Evolutionary conservation across 2,797 vertebrate species (phyloP).

Genomic region (Catostomus latipinnis): DNA sequence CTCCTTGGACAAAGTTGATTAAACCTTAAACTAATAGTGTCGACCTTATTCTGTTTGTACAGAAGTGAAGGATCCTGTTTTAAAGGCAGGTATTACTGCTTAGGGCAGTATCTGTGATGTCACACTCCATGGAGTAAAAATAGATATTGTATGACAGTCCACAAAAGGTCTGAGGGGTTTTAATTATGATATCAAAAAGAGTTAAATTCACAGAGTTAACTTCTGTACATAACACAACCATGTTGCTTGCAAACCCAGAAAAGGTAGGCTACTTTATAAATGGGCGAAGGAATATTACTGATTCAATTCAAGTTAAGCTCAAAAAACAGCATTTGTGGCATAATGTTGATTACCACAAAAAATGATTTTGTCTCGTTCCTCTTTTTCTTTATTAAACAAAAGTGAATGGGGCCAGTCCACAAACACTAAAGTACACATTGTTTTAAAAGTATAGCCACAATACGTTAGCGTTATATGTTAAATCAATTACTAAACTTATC

Average conservation of each 20-base stretch:
- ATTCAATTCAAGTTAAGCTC: no score
- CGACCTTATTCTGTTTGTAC: not conserved
- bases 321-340: no score
- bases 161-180: not conserved
- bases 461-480: no score
- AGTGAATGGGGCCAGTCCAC: no score
- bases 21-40: slow-evolving; percentile 5
- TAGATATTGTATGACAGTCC: not conserved
- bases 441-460: no score
- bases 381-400: no score
- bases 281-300: no score
- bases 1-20: not conserved
- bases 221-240: not conserved
- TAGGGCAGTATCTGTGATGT: not conserved
- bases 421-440: no score
- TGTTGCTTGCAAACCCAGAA: not conserved
- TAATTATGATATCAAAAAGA: not conserved
- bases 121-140: no score
- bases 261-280: not conserved
- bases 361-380: no score
- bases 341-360: no score
- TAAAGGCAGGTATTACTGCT: not conserved
- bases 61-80: slow-evolving; percentile 19
- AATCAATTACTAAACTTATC: no score
- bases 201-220: not conserved